phyloP scores from a whole-genome alignment of 1,140 invertebrate genomes.

The Ceratina japonica region DNA sequence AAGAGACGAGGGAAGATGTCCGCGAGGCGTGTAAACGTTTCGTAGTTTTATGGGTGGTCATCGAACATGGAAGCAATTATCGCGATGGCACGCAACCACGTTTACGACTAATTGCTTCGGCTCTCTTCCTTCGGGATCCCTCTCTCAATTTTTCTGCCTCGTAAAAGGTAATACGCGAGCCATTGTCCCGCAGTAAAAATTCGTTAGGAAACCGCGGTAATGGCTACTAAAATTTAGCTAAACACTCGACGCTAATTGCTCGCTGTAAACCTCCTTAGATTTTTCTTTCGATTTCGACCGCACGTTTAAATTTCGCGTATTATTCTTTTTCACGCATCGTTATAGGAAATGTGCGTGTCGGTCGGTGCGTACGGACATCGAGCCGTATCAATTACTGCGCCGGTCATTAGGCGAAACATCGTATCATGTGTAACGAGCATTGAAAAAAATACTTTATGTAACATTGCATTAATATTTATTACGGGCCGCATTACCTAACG shows the following conservation, averaged over 20 bases:
- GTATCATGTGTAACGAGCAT: no score
- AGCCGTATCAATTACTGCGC: no score
- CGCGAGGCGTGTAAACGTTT: not conserved
- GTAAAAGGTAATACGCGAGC: constrained; percentile 36
- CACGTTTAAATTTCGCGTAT: not conserved
- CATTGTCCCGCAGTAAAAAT: constrained; percentile 53
- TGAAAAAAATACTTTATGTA: no score
- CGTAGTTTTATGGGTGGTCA: no score
- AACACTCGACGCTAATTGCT: constrained; percentile 61
- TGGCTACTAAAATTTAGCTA: constrained; percentile 64
- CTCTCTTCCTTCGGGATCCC: constrained; percentile 17
- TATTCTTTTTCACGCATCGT: no score
- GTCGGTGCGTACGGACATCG: no score
- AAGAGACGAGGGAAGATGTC: not conserved
- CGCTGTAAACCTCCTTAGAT: constrained; percentile 46
- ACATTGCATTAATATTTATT: no score
- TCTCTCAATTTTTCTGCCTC: not conserved
- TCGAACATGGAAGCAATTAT: not conserved
- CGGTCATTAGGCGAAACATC: no score
- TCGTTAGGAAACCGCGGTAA: constrained; percentile 53
- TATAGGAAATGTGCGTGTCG: no score
- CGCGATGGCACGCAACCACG: constrained; percentile 24
- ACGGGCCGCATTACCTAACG: no score
- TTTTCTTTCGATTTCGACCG: not conserved
- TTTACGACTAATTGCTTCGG: constrained; percentile 61